phyloP scores from a whole-genome alignment of 2,113 vertebrate genomes.

The Panthera tigris region DNA sequence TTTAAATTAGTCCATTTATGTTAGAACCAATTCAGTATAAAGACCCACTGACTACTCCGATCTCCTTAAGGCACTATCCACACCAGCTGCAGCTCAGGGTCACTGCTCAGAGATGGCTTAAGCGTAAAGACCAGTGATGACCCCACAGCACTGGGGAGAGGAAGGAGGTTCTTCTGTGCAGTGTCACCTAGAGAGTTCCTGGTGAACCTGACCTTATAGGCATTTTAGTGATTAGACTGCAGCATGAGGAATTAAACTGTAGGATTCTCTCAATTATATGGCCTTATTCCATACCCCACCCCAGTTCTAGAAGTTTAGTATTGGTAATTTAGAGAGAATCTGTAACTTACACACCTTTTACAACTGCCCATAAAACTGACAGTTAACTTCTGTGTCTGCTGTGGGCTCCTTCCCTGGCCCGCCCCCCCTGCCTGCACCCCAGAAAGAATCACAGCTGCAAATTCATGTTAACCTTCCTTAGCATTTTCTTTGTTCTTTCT shows the following conservation, averaged over 20 bases:
- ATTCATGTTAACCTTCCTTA: not conserved
- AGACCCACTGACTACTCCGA: not conserved
- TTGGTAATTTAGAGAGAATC: not conserved
- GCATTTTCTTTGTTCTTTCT: not conserved
- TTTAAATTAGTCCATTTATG: not conserved
- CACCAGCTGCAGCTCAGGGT: not conserved
- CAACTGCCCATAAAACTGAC: not conserved
- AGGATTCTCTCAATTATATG: not conserved
- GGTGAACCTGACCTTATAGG: not conserved
- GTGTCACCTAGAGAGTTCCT: not conserved
- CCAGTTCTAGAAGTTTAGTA: not conserved
- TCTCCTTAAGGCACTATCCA: not conserved
- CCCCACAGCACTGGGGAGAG: not conserved
- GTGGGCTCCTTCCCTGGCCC: not conserved
- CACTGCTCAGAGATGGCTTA: not conserved
- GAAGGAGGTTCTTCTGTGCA: not conserved
- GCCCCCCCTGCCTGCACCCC: not conserved
- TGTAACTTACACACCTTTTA: not conserved
- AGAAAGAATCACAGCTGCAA: not conserved
- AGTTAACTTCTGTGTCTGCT: not conserved
- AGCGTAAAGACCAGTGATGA: not conserved
- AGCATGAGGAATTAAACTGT: not conserved
- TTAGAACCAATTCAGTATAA: conserved; percentile 22
- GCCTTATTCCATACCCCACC: not conserved
- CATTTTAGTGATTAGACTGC: not conserved